These are phyloP conservation scores for Petroica traversi DNA, from an alignment of 2,113 vertebrate genomes.

Conservation along the genomic window DNA sequence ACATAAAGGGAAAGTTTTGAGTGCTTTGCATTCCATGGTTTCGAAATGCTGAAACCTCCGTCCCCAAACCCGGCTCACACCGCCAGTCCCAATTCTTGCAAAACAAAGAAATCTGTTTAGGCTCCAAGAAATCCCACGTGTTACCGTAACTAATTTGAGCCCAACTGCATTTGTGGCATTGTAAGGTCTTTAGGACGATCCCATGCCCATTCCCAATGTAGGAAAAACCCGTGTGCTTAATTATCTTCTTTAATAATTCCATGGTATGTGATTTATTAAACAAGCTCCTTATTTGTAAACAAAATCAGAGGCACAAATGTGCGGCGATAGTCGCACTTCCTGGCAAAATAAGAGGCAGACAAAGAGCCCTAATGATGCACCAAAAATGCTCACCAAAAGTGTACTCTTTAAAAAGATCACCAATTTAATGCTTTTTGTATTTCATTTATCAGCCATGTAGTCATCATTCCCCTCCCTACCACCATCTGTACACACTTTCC, in stretches of 20 bases:
- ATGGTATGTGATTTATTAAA: slow-evolving; percentile 60
- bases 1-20: neutral
- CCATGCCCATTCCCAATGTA: slow-evolving; percentile 39
- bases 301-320: slow-evolving; percentile 58
- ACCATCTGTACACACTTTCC: slow-evolving; percentile 81
- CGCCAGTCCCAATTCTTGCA: neutral
- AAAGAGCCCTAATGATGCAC: slow-evolving; percentile 49
- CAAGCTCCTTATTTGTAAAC: slow-evolving; percentile 64
- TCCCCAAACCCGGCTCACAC: neutral
- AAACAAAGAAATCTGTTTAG: slow-evolving; percentile 66
- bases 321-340: slow-evolving; percentile 33
- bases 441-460: slow-evolving; percentile 70
- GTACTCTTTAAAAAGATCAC: slow-evolving; percentile 59
- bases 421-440: slow-evolving; percentile 64
- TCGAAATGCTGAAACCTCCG: neutral
- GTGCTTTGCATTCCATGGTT: neutral
- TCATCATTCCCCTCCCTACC: slow-evolving; percentile 65
- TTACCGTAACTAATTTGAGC: slow-evolving; percentile 55
- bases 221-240: slow-evolving; percentile 41
- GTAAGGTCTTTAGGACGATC: slow-evolving; percentile 63
- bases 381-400: slow-evolving; percentile 51
- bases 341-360: slow-evolving; percentile 50
- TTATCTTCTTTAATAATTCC: slow-evolving; percentile 70
- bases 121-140: slow-evolving; percentile 55
- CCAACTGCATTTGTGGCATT: slow-evolving; percentile 58